Base-by-base conservation (phyloP, 2,797 vertebrate species). In the Gobionotothen gibberifrons region DNA sequence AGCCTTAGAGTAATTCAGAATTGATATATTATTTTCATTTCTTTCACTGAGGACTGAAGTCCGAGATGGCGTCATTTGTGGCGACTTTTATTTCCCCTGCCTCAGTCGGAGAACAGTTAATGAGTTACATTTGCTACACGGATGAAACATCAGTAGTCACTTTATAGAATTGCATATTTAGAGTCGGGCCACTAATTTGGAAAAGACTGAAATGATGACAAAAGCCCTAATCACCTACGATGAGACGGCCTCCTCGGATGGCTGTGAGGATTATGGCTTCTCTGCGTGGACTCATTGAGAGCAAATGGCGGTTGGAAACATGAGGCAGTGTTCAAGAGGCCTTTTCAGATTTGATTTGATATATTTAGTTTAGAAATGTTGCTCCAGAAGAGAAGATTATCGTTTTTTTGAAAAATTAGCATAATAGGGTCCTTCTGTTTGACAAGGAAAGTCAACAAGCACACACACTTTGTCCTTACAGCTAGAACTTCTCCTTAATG, bases 171-270 rank as follows among this genome's bases (percentile, higher is more conserved):
- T 44, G 19, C 46, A 10, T 54, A 39, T 60, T 69, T 43, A 60
- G 17, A 71, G 36, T 44, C 22, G 3, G 16, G 44, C 57, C 40
- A 9, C 67, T 77, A 66, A 83, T 72, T 65, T 55, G 49, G 5
- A 67, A 78, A 84, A 62, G 26, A 58, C 26, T 16, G 16, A 26
- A 43, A 58, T 72, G 58, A 75, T 82, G 48, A 76, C 22, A 63
- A 73, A 74, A 68, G 63, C 51, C n/a, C 74, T 62, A 60, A 79
- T 79, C 64, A 76, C 61, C 52, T 62, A 9, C 58, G 44, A 74
- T 74, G 65, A 85, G 47, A 56, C 46, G 17, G 12, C 29, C 39
- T 72, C 53, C 76, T 81, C 40, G 64, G 57, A 53, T 14, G 67
- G 59, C 51, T 42, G 53, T 72, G 73, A 79, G 72, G 47, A 56